A percentile compares a stretch with the other conserved stretches of the same genome.
Evolutionary conservation across 2,888 invertebrate species (phyloP).

Genomic region (Hydrotaea cyrtoneurina): DNA sequence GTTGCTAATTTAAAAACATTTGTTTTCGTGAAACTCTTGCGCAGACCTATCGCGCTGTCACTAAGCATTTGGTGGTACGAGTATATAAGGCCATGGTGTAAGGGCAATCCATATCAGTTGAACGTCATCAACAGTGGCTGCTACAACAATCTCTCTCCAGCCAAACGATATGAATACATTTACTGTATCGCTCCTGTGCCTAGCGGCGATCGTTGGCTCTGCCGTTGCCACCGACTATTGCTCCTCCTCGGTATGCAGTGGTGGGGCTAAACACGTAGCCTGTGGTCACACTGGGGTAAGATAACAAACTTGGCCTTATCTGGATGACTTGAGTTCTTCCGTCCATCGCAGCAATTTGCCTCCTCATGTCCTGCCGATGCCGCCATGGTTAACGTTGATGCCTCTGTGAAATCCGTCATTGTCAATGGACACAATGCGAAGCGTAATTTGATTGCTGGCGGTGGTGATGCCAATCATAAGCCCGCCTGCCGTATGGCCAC

Average conservation of each 20-base stretch:
- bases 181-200: not conserved
- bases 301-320: not conserved
- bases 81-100: not conserved
- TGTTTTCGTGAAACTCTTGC: no score
- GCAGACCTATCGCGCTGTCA: no score
- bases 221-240: slow-evolving; percentile 15
- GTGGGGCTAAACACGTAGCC: slow-evolving; percentile 23
- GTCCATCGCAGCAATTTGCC: not conserved
- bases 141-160: not conserved
- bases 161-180: not conserved
- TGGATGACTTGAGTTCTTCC: not conserved
- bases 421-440: slow-evolving; percentile 48
- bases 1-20: no score
- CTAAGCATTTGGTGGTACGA: no score
- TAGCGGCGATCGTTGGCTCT: not conserved
- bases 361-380: slow-evolving; percentile 17
- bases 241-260: slow-evolving; percentile 26
- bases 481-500: slow-evolving; percentile 75
- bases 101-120: not conserved
- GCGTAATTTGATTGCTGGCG: slow-evolving; percentile 63
- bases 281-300: slow-evolving; percentile 57
- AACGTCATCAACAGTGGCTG: not conserved
- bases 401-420: not conserved
- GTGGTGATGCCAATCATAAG: slow-evolving; percentile 56
- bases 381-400: slow-evolving; percentile 8